phyloP scores from a whole-genome alignment of 2,797 vertebrate species.

The Siniperca undulata region DNA sequence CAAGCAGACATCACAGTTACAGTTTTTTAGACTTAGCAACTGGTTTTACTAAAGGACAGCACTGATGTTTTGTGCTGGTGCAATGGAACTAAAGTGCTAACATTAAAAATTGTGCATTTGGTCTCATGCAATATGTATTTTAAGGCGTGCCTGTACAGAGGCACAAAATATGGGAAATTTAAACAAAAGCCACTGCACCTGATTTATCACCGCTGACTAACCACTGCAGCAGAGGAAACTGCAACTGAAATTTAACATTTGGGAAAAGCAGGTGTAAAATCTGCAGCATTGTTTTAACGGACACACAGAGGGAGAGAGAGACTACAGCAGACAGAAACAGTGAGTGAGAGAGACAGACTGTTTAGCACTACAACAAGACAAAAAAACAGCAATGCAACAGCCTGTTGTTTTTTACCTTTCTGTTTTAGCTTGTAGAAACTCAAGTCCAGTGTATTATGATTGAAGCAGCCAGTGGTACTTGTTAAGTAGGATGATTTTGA shows the following conservation, averaged over 20 bases:
- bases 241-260: neutral
- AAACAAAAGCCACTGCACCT: neutral
- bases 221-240: conserved; percentile 22
- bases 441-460: neutral
- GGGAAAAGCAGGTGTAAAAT: conserved; percentile 7
- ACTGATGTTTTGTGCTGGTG: neutral
- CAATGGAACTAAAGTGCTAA: neutral
- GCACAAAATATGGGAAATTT: neutral
- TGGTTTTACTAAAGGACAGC: neutral
- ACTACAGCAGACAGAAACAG: neutral
- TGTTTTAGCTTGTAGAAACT: neutral
- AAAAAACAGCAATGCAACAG: neutral
- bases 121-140: conserved; percentile 13
- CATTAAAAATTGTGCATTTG: neutral
- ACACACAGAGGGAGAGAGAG: neutral
- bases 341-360: neutral
- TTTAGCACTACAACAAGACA: neutral
- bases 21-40: neutral
- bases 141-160: neutral
- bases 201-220: neutral
- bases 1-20: neutral
- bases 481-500: neutral
- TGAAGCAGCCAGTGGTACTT: neutral
- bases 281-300: neutral
- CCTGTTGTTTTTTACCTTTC: neutral